A percentile compares a stretch with the other conserved stretches of the same genome.
These are phyloP conservation scores for Acholoe squamosa DNA, from an alignment of 2,888 invertebrate species.

Conservation along the genomic window DNA sequence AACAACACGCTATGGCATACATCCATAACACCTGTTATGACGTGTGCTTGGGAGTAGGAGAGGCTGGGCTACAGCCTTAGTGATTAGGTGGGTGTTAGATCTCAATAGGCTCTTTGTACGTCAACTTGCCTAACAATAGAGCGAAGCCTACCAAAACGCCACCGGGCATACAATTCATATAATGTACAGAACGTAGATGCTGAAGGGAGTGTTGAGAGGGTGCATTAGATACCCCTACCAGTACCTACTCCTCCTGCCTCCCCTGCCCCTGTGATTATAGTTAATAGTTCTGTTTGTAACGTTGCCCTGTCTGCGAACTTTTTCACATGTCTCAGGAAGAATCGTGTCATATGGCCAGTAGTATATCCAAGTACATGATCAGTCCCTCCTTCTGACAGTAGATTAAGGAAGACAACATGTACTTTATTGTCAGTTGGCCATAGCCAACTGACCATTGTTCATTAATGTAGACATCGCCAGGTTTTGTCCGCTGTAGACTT, in stretches of 20 bases:
- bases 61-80: background rate
- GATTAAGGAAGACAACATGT: no score
- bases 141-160: background rate
- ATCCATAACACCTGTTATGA: background rate
- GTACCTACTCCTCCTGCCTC: background rate
- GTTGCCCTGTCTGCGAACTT: background rate
- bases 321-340: no score
- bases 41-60: background rate
- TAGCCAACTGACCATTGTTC: no score
- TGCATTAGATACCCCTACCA: background rate
- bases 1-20: no score
- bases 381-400: no score
- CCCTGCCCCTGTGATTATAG: background rate
- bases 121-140: background rate
- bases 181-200: background rate
- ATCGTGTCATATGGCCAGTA: no score
- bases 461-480: no score
- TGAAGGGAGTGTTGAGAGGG: background rate
- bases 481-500: no score
- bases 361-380: no score
- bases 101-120: background rate
- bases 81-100: background rate
- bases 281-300: slow-evolving; percentile 1
- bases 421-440: no score
- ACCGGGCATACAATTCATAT: background rate